Percentiles rank a stretch among this genome's conserved stretches.
These are phyloP conservation scores for Montipora foliosa DNA, from an alignment of 64 coral and sea anemone genomes.

Conservation along the genomic window DNA sequence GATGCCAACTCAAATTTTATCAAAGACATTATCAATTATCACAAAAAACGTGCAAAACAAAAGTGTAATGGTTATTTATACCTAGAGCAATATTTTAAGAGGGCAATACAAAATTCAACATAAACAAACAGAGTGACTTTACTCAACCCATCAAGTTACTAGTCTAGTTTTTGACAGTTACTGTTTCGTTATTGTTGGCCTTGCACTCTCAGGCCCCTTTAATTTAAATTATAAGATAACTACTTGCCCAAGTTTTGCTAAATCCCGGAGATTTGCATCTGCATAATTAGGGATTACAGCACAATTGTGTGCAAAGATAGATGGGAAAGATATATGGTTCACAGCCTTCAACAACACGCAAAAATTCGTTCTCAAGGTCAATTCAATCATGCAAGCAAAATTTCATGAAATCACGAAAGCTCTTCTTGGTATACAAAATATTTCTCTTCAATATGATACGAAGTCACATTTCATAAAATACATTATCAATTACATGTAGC, in stretches of 20 bases:
- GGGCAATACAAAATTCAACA: too few relatives aligned
- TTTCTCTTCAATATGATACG: slow-evolving; percentile 15
- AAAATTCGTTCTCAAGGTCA: slow-evolving; percentile 4
- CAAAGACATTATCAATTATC: slow-evolving; percentile 15
- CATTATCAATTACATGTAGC: neutral
- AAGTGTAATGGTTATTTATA: neutral
- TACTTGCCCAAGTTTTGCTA: slow-evolving; percentile 51
- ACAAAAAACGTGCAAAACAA: slow-evolving; percentile 14
- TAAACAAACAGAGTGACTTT: too few relatives aligned
- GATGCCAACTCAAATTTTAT: neutral
- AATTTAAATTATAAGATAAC: slow-evolving; percentile 2
- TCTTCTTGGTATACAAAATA: slow-evolving; percentile 57
- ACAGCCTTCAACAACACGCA: slow-evolving; percentile 55
- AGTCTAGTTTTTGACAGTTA: too few relatives aligned
- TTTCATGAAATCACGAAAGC: slow-evolving; percentile 40
- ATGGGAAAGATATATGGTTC: slow-evolving; percentile 58
- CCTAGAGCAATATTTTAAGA: too few relatives aligned
- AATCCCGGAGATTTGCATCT: slow-evolving; percentile 42
- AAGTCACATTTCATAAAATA: neutral
- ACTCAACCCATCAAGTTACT: too few relatives aligned
- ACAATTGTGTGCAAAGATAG: slow-evolving; percentile 28
- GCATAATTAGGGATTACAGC: slow-evolving; percentile 40
- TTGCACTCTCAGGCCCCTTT: too few relatives aligned
- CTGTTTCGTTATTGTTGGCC: too few relatives aligned
- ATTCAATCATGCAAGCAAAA: slow-evolving; percentile 47